Conservation (phyloP, 2,888 invertebrate genomes). For the Morpho deidamia region DNA sequence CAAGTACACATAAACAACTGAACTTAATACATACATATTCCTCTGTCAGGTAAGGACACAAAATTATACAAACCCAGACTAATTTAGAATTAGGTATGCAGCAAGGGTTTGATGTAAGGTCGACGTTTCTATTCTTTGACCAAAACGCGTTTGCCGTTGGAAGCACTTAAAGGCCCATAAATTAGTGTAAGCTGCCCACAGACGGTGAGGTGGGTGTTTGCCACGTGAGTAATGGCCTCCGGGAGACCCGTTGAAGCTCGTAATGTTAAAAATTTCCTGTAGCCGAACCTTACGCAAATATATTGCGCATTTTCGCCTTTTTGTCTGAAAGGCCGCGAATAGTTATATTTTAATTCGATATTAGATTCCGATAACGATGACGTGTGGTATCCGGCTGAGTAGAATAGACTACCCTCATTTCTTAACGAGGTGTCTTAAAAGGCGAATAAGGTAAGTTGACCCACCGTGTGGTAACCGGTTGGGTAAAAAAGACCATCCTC, state of each 20-base stretch:
- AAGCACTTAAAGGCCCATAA: constrained; percentile 71
- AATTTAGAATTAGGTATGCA: constrained; percentile 8
- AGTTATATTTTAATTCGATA: constrained; percentile 5
- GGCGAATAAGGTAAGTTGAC: no score
- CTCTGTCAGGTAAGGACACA: neutral
- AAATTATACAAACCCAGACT: neutral
- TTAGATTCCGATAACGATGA: constrained; percentile 4
- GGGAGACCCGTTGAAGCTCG: constrained; percentile 46
- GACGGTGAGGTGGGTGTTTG: constrained; percentile 65
- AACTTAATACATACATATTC: neutral
- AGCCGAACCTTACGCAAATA: constrained; percentile 26
- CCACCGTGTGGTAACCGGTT: no score
- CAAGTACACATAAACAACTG: neutral
- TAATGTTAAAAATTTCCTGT: constrained; percentile 39
- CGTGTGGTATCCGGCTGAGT: no score
- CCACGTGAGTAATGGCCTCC: constrained; percentile 65
- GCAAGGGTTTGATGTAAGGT: constrained; percentile 12
- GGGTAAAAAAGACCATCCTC: no score
- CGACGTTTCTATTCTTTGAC: constrained; percentile 48
- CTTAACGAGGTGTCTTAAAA: no score
- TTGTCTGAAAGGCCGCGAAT: constrained; percentile 12
- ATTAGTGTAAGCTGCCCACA: constrained; percentile 69
- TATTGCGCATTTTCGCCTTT: constrained; percentile 21
- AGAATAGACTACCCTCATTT: no score
- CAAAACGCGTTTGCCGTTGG: constrained; percentile 50